These are phyloP conservation scores for Diabrotica balteata DNA, from an alignment of 2,888 invertebrate genomes.

Conservation along the genomic window DNA sequence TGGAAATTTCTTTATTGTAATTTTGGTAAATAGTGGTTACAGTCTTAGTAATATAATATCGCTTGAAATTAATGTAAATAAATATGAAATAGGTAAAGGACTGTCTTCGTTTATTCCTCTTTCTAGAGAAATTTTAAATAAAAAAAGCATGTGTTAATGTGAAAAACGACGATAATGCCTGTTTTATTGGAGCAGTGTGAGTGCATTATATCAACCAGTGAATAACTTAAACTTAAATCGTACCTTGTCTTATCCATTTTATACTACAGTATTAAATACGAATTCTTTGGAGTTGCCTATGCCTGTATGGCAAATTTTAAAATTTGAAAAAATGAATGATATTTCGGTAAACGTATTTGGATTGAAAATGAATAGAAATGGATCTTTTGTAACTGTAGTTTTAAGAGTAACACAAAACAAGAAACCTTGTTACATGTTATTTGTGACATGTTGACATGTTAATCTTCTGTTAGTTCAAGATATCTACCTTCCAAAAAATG, in stretches of 20 bases:
- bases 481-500: no score
- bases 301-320: not conserved
- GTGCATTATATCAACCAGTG: not conserved
- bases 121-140: not conserved
- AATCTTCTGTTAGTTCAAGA: no score
- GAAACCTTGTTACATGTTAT: no score
- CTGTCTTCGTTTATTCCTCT: not conserved
- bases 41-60: slow-evolving; percentile 4
- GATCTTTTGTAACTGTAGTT: no score
- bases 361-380: not conserved
- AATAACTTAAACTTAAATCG: not conserved
- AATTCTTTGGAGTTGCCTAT: not conserved
- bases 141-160: not conserved
- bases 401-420: no score
- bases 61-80: not conserved
- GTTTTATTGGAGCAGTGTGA: not conserved
- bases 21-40: slow-evolving; percentile 1
- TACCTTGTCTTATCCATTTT: not conserved
- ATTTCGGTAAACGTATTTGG: slow-evolving; percentile 12
- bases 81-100: not conserved
- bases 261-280: not conserved
- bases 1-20: no score
- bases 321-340: slow-evolving; percentile 14
- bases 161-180: not conserved
- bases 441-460: no score